phyloP scores from a whole-genome alignment of 2,113 vertebrate genomes.

The Dolichotis patagonum region DNA sequence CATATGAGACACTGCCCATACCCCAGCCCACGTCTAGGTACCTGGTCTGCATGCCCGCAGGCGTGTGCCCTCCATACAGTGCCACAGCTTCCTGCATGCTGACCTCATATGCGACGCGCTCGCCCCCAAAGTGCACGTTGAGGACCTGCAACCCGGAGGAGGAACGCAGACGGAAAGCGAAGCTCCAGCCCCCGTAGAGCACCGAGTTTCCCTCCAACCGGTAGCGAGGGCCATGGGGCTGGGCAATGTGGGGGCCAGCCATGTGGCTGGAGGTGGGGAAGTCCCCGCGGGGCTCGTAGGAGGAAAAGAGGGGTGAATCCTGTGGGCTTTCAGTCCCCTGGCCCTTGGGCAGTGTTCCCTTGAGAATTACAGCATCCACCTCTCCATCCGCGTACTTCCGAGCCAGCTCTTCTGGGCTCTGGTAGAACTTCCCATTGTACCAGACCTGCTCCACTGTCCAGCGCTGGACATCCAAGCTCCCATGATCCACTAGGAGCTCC shows the following conservation, averaged over 20 bases:
- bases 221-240: constrained; percentile 91
- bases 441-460: constrained; percentile 91
- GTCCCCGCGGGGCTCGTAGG: constrained; percentile 88
- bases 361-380: constrained; percentile 82
- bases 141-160: constrained; percentile 93
- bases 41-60: constrained; percentile 94
- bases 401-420: constrained; percentile 88
- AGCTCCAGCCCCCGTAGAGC: constrained; percentile 92
- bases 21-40: constrained; percentile 93
- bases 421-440: constrained; percentile 92
- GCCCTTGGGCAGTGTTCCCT: neutral
- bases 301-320: constrained; percentile 87
- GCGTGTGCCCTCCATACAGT: constrained; percentile 92
- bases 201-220: constrained; percentile 87
- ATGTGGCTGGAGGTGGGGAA: constrained; percentile 74
- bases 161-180: constrained; percentile 91
- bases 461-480: constrained; percentile 82
- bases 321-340: neutral
- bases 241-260: constrained; percentile 89
- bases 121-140: constrained; percentile 90
- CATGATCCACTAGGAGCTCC: constrained; percentile 93
- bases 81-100: constrained; percentile 94
- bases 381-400: constrained; percentile 83
- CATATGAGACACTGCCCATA: constrained; percentile 89
- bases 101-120: constrained; percentile 93